Base-by-base conservation (phyloP, 2,113 vertebrate species). In the Budorcas taxicolor region DNA sequence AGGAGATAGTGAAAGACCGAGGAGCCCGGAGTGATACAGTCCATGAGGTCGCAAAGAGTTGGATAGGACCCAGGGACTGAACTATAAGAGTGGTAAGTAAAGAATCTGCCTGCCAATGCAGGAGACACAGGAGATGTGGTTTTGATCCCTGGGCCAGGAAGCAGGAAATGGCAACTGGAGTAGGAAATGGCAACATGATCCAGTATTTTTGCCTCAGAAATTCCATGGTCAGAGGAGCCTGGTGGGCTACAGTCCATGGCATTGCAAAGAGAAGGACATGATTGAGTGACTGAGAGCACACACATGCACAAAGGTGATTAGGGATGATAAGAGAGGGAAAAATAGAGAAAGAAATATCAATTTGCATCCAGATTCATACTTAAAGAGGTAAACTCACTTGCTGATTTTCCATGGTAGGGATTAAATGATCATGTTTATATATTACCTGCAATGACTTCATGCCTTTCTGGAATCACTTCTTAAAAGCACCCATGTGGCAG, bases 21-120 rank as follows among this genome's bases (percentile, higher is more conserved):
- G n/a, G n/a, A 71, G 19, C 67, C 67, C 3, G 0, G n/a, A 71
- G 67, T 40, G n/a, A 71, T 71, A 71, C n/a, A 40, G 3, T 71
- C n/a, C n/a, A 40, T 40, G 64, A 19, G 19, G 9, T 71, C 0
- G 0, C n/a, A 71, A 71, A 71, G n/a, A 71, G 64, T 11, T 71
- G 10, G 64, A 36, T 23, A 71, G 0, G 9, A 71, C 64, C 33
- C 64, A 40, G n/a, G 10, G n/a, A 23, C n/a, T 71, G 67, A 71
- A 40, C 19, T 6, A 6, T 5, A 71, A 40, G 10, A 40, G 5
- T 23, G 10, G 19, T 36, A 40, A 71, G 19, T 36, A 40, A 71
- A 40, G 67, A 71, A 71, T 23, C n/a, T 71, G n/a, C 67, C 19
- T 71, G 67, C n/a, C 67, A 71, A 1, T 23, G 19, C 19, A 71